Evolutionary conservation across 2,113 vertebrate genomes (phyloP).

Genomic region (Tupaia tana): DNA sequence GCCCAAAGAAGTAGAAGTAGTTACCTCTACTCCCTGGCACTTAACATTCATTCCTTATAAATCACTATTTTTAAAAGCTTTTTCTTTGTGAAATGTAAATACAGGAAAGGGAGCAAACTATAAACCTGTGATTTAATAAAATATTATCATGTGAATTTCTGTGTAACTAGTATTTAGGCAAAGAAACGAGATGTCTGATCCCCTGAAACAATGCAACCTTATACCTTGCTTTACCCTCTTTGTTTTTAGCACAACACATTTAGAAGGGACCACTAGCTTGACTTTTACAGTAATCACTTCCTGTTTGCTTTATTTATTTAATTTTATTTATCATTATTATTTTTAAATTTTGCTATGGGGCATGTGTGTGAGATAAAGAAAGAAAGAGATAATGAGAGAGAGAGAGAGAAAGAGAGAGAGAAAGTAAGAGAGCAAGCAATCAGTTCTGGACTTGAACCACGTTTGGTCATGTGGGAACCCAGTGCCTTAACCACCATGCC

Average conservation of each 20-base stretch:
- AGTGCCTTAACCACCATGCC: too few species aligned
- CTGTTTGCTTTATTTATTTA: not conserved
- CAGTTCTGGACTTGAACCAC: too few species aligned
- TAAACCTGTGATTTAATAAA: not conserved
- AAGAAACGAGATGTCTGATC: not conserved
- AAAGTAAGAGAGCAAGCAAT: too few species aligned
- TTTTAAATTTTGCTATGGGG: too few species aligned
- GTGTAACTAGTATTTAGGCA: not conserved
- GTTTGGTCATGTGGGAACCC: too few species aligned
- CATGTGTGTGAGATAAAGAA: too few species aligned
- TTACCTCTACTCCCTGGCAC: not conserved
- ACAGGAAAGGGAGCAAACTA: not conserved
- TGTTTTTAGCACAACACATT: not conserved
- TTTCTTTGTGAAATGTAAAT: not conserved
- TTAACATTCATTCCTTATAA: not conserved
- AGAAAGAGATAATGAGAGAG: too few species aligned
- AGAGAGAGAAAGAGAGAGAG: too few species aligned
- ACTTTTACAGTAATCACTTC: not conserved
- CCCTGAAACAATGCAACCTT: not conserved
- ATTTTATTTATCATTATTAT: too few species aligned
- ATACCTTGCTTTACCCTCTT: fast-evolving
- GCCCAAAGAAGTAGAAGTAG: too few species aligned
- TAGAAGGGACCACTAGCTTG: too few species aligned
- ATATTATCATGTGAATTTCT: not conserved
- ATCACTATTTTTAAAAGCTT: not conserved